phyloP scores from a whole-genome alignment of 2,113 vertebrate genomes.

The Cettia cetti region DNA sequence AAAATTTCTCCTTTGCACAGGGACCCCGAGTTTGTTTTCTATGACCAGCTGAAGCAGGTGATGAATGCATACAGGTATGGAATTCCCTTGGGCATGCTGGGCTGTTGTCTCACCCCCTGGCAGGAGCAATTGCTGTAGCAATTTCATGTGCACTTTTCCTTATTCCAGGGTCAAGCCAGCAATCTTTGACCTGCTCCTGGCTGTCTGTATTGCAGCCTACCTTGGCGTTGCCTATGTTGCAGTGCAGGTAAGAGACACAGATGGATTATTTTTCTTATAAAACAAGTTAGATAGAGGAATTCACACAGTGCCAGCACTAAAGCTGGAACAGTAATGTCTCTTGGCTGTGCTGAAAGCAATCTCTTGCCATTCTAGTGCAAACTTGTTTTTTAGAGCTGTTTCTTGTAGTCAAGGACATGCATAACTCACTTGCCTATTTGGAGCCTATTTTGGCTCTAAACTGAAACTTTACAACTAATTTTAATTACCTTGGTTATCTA shows the following conservation, averaged over 20 bases:
- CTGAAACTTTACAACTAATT: neutral
- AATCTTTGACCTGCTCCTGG: slow-evolving; percentile 96
- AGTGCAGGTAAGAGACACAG: slow-evolving; percentile 81
- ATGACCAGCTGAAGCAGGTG: slow-evolving; percentile 97
- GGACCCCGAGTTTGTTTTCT: slow-evolving; percentile 98
- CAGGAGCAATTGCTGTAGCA: neutral
- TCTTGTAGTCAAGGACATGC: neutral
- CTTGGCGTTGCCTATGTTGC: slow-evolving; percentile 91
- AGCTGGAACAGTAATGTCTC: neutral
- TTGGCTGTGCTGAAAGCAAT: neutral
- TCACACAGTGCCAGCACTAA: neutral
- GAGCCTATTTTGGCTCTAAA: neutral
- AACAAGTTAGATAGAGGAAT: neutral
- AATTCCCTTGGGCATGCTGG: neutral
- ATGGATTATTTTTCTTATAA: neutral
- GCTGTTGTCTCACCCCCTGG: neutral
- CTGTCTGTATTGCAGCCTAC: slow-evolving; percentile 93
- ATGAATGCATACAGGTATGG: slow-evolving; percentile 97
- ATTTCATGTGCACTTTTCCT: neutral
- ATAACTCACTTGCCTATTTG: neutral
- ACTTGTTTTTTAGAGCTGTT: neutral
- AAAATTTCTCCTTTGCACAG: slow-evolving; percentile 63
- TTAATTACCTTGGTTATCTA: neutral
- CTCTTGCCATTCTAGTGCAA: neutral
- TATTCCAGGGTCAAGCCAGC: slow-evolving; percentile 92